Evolutionary conservation across 35 echinoderm and acorn worm species (phyloP).

Genomic region (Anneissia japonica): DNA sequence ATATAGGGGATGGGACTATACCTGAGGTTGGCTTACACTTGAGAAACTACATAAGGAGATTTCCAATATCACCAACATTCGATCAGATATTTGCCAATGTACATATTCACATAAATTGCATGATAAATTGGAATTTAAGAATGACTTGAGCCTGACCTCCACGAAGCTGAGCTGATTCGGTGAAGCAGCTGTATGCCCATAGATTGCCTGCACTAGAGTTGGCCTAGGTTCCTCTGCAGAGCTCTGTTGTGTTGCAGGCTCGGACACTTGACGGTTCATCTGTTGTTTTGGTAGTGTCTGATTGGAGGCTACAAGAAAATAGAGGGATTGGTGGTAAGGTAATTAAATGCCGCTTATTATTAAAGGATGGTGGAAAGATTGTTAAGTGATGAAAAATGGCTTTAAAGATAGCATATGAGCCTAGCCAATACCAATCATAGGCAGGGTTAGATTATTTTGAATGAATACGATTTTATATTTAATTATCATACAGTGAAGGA

Average conservation of each 20-base stretch:
- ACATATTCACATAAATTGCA: neutral
- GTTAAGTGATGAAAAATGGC: too few relatives aligned
- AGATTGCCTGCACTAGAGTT: constrained; percentile 57
- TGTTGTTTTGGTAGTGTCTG: constrained; percentile 41
- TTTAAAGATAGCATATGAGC: too few relatives aligned
- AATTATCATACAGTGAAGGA: too few relatives aligned
- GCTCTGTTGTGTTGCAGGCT: constrained; percentile 16
- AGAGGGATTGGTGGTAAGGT: too few relatives aligned
- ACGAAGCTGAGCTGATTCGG: constrained; percentile 72
- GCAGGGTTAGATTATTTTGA: too few relatives aligned
- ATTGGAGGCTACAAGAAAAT: constrained; percentile 20
- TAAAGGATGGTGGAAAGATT: too few relatives aligned
- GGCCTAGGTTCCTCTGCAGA: neutral
- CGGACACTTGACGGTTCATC: constrained; percentile 41
- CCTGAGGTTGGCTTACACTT: neutral
- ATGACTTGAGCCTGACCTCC: constrained; percentile 36
- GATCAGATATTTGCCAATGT: neutral
- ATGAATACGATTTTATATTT: too few relatives aligned
- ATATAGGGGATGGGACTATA: neutral
- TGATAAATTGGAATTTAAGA: neutral
- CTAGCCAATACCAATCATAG: too few relatives aligned
- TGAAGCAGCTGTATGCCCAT: constrained; percentile 48
- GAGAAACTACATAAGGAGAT: neutral
- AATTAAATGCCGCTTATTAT: too few relatives aligned
- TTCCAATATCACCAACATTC: neutral